Evolutionary conservation across 2,113 vertebrate species (phyloP).

Genomic region (Channa argus): DNA sequence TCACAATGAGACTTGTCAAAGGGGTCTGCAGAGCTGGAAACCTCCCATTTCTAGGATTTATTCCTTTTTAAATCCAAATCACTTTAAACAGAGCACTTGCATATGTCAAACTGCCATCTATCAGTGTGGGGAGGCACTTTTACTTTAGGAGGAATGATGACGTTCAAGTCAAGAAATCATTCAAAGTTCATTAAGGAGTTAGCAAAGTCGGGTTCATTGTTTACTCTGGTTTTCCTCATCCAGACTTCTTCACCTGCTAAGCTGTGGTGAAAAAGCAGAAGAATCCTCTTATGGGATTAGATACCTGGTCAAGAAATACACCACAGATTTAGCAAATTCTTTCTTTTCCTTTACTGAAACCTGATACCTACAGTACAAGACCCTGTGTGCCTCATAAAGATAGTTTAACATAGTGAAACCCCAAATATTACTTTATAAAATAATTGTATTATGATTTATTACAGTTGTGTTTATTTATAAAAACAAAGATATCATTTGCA

Average conservation of each 20-base stretch:
- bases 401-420: too few relatives aligned
- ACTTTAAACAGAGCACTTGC: constrained; percentile 16
- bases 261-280: too few relatives aligned
- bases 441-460: too few relatives aligned
- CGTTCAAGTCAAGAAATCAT: constrained; percentile 16
- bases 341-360: too few relatives aligned
- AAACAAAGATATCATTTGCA: too few relatives aligned
- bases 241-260: neutral
- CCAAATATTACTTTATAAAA: too few relatives aligned
- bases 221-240: too few relatives aligned
- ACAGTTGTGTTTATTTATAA: too few relatives aligned
- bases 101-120: constrained; percentile 13
- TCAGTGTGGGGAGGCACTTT: neutral
- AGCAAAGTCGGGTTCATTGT: neutral
- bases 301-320: neutral
- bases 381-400: too few relatives aligned
- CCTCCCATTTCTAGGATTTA: constrained; percentile 13
- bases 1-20: constrained; percentile 40
- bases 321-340: too few relatives aligned
- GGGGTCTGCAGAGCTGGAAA: constrained; percentile 21
- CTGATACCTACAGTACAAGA: too few relatives aligned
- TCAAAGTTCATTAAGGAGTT: constrained; percentile 2
- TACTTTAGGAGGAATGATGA: neutral
- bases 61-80: constrained; percentile 21
- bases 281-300: neutral